phyloP scores from a whole-genome alignment of 2,888 invertebrate species.

The Lydus trimaculatus region DNA sequence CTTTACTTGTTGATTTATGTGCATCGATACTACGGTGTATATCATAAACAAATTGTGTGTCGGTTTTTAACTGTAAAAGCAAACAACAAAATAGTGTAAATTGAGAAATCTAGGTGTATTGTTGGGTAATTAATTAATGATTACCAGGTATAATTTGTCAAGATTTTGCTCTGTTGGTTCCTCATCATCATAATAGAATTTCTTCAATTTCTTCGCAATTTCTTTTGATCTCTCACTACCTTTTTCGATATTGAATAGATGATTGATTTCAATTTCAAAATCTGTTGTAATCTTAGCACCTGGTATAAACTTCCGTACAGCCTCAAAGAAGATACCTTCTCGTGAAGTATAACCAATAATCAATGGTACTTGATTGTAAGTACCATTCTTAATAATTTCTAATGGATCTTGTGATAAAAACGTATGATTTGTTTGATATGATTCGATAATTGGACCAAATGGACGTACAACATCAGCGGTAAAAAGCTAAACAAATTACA shows the following conservation, averaged over 20 bases:
- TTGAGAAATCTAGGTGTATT: no score
- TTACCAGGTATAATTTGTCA: constrained; percentile 53
- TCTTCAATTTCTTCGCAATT: constrained; percentile 57
- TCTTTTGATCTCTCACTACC: constrained; percentile 44
- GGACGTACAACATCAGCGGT: constrained; percentile 37
- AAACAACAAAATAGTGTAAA: no score
- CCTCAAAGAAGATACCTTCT: constrained; percentile 55
- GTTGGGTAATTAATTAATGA: no score
- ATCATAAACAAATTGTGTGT: constrained; percentile 50
- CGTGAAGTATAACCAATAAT: constrained; percentile 54
- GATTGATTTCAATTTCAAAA: constrained; percentile 46
- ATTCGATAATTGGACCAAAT: constrained; percentile 47
- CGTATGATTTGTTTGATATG: constrained; percentile 41
- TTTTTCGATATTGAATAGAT: constrained; percentile 41
- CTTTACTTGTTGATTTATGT: constrained; percentile 36
- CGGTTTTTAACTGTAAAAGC: constrained; percentile 55
- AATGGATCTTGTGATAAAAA: constrained; percentile 52
- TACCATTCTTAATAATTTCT: constrained; percentile 49
- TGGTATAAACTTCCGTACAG: constrained; percentile 41
- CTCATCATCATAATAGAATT: constrained; percentile 60
- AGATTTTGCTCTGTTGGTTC: constrained; percentile 55
- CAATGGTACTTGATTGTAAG: constrained; percentile 54
- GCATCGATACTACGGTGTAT: constrained; percentile 40
- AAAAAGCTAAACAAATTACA: constrained; percentile 35
- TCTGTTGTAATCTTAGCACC: constrained; percentile 28